Percentiles rank a stretch among this genome's conserved stretches.
Evolutionary conservation across 2,888 invertebrate genomes (phyloP).

Genomic region (Lithophane semibrunnea): DNA sequence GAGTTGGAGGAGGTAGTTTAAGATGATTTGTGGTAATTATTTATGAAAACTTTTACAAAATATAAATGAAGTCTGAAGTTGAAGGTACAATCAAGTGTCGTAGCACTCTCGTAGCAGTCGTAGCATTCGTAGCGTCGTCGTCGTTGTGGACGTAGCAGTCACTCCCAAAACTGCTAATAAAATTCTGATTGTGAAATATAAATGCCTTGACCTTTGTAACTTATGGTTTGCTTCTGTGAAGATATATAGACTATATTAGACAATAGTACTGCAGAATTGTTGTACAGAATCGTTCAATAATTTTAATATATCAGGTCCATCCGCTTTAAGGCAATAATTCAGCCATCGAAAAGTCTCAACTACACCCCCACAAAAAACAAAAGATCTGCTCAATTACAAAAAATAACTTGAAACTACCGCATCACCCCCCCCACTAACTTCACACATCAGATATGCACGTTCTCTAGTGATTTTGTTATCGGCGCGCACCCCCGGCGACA

Average conservation of each 20-base stretch:
- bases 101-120: conserved; percentile 41
- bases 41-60: background rate
- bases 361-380: background rate
- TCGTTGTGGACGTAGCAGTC: background rate
- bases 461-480: conserved; percentile 90
- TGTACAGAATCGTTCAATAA: too few relatives aligned
- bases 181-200: background rate
- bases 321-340: background rate
- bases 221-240: background rate
- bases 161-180: too few relatives aligned
- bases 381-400: background rate
- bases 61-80: background rate
- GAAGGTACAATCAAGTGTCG: background rate
- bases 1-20: conserved; percentile 75
- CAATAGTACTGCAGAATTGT: too few relatives aligned
- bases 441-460: conserved; percentile 72
- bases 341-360: background rate
- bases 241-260: too few relatives aligned
- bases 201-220: background rate
- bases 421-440: conserved; percentile 68
- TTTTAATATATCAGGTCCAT: background rate
- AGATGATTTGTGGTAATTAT: conserved; percentile 8
- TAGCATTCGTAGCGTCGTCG: conserved; percentile 22
- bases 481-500: conserved; percentile 88
- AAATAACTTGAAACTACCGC: conserved; percentile 48